Evolutionary conservation across 2,888 invertebrate genomes (phyloP).

Genomic region (Geotrupes spiniger): DNA sequence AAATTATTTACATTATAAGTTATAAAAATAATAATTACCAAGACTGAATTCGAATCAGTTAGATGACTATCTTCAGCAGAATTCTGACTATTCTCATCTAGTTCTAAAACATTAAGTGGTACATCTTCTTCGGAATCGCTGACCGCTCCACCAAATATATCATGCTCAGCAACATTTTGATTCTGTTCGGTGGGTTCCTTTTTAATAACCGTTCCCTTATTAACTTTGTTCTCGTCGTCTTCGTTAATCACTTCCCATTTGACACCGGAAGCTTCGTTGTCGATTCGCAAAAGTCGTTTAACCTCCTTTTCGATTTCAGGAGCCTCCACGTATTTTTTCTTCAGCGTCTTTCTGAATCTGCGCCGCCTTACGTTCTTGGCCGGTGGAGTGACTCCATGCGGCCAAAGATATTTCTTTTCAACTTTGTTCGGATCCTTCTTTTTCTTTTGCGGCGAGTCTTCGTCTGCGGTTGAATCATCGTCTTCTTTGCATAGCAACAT

Average conservation of each 20-base stretch:
- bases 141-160: slow-evolving; percentile 90
- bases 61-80: slow-evolving; percentile 72
- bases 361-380: slow-evolving; percentile 92
- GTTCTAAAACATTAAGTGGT: slow-evolving; percentile 68
- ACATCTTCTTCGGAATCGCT: slow-evolving; percentile 82
- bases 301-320: slow-evolving; percentile 99
- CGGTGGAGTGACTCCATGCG: slow-evolving; percentile 95
- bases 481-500: slow-evolving; percentile 87
- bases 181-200: slow-evolving; percentile 46
- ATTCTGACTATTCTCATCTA: slow-evolving; percentile 75
- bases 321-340: slow-evolving; percentile 95
- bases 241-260: slow-evolving; percentile 88
- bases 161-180: slow-evolving; percentile 63
- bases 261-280: slow-evolving; percentile 86
- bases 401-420: slow-evolving; percentile 91
- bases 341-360: slow-evolving; percentile 89
- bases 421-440: slow-evolving; percentile 77
- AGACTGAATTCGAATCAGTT: slow-evolving; percentile 66
- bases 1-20: too few relatives aligned
- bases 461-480: slow-evolving; percentile 74
- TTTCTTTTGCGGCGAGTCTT: slow-evolving; percentile 76
- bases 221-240: slow-evolving; percentile 67
- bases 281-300: slow-evolving; percentile 83
- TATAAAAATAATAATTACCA: too few relatives aligned
- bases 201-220: slow-evolving; percentile 48